phyloP scores from a whole-genome alignment of 2,113 vertebrate genomes.

The Lonchura striata region DNA sequence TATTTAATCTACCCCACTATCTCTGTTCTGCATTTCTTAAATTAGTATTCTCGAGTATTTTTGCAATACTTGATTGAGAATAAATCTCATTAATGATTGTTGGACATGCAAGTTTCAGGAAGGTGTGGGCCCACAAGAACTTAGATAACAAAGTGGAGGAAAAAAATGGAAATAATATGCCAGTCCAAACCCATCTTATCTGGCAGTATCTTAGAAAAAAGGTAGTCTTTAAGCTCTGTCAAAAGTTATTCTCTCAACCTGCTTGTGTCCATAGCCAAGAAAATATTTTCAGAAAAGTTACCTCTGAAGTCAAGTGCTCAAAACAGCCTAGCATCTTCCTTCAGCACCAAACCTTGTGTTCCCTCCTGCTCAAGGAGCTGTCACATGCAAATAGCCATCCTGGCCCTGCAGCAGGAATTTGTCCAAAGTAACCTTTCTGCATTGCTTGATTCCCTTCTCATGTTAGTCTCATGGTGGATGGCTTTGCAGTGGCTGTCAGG shows the following conservation, averaged over 20 bases:
- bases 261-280: neutral
- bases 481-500: neutral
- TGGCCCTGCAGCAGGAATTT: neutral
- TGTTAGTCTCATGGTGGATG: neutral
- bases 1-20: neutral
- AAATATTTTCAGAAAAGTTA: neutral
- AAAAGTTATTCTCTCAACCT: neutral
- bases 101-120: neutral
- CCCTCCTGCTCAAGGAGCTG: neutral
- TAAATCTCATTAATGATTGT: neutral
- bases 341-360: neutral
- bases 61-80: neutral
- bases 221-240: neutral
- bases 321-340: neutral
- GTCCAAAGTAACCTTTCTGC: conserved; percentile 4
- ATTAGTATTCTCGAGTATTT: neutral
- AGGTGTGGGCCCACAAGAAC: neutral
- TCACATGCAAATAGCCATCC: neutral
- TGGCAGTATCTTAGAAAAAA: neutral
- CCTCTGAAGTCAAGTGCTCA: neutral
- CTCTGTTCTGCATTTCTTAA: neutral
- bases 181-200: neutral
- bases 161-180: neutral
- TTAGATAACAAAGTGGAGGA: neutral
- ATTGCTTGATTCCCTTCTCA: neutral